Evolutionary conservation across 1,140 invertebrate genomes (phyloP).

Genomic region (Papilio xuthus): DNA sequence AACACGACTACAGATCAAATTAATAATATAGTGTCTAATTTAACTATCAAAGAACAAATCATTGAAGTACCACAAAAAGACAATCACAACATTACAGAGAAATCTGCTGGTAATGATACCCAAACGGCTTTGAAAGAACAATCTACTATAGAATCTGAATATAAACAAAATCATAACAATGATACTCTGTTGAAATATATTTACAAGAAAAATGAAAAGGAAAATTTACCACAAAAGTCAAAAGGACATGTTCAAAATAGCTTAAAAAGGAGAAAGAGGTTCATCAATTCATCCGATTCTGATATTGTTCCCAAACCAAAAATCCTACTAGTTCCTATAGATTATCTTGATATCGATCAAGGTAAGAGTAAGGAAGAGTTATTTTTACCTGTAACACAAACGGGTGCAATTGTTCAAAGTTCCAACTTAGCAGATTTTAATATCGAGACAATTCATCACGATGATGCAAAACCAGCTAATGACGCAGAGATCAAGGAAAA

Average conservation of each 20-base stretch:
- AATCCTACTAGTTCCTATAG: constrained; percentile 49
- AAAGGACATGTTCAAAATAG: constrained; percentile 62
- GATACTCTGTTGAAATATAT: constrained; percentile 61
- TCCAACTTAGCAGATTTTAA: constrained; percentile 67
- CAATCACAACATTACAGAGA: not conserved
- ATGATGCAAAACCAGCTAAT: constrained; percentile 31
- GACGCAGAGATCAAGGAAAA: not conserved
- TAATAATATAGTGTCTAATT: not conserved
- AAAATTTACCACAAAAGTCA: constrained; percentile 49
- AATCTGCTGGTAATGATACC: not conserved
- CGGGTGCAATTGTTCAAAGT: constrained; percentile 52
- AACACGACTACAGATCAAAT: not conserved
- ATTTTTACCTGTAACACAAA: constrained; percentile 40
- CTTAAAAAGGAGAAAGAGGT: constrained; percentile 62
- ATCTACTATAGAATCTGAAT: not conserved
- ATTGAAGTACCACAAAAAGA: not conserved
- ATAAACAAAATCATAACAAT: constrained; percentile 42
- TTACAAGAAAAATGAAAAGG: constrained; percentile 53
- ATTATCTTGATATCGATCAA: constrained; percentile 59
- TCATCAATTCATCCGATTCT: constrained; percentile 28
- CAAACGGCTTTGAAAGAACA: not conserved
- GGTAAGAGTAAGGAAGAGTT: constrained; percentile 47
- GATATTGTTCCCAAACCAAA: constrained; percentile 12
- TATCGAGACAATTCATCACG: constrained; percentile 62
- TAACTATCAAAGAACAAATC: not conserved